These are phyloP conservation scores for Oostethus manadensis DNA, from an alignment of 2,113 vertebrate species.

Conservation along the genomic window DNA sequence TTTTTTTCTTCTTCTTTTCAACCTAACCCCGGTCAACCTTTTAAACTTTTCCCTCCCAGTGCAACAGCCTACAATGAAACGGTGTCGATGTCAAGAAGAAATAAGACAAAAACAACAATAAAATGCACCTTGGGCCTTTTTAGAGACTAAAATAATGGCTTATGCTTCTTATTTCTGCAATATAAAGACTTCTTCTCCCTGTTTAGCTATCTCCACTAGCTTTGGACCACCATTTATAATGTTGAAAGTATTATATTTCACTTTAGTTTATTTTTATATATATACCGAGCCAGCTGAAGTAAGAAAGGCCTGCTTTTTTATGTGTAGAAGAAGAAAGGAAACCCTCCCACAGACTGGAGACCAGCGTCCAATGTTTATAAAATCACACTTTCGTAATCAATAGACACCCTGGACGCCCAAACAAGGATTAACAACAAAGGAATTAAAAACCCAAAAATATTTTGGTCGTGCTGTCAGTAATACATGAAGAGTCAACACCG, in stretches of 20 bases:
- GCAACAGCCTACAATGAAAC: slow-evolving; percentile 71
- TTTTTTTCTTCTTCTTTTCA: slow-evolving; percentile 52
- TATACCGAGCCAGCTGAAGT: slow-evolving; percentile 82
- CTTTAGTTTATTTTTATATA: slow-evolving; percentile 83
- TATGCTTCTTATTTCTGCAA: slow-evolving; percentile 78
- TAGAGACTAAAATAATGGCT: slow-evolving; percentile 70
- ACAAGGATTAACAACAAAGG: not conserved
- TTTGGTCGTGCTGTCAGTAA: slow-evolving; percentile 68
- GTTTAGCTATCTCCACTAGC: slow-evolving; percentile 79
- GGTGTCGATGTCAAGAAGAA: slow-evolving; percentile 67
- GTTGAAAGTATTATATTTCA: slow-evolving; percentile 88
- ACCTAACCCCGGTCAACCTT: slow-evolving; percentile 69
- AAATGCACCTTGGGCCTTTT: slow-evolving; percentile 82
- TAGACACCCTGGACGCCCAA: slow-evolving; percentile 17
- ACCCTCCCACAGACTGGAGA: slow-evolving; percentile 66
- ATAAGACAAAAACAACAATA: slow-evolving; percentile 68
- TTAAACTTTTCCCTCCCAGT: slow-evolving; percentile 59
- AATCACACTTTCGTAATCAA: slow-evolving; percentile 16
- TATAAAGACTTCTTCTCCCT: slow-evolving; percentile 79
- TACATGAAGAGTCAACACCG: slow-evolving; percentile 76
- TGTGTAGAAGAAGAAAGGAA: slow-evolving; percentile 40
- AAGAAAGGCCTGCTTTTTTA: slow-evolving; percentile 75
- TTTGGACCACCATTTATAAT: slow-evolving; percentile 85
- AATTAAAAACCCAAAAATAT: slow-evolving; percentile 15
- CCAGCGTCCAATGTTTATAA: slow-evolving; percentile 59